A percentile compares a stretch with the other conserved stretches of the same genome.
Conservation (phyloP, 2,797 vertebrate species). For the Cynopterus sphinx region DNA sequence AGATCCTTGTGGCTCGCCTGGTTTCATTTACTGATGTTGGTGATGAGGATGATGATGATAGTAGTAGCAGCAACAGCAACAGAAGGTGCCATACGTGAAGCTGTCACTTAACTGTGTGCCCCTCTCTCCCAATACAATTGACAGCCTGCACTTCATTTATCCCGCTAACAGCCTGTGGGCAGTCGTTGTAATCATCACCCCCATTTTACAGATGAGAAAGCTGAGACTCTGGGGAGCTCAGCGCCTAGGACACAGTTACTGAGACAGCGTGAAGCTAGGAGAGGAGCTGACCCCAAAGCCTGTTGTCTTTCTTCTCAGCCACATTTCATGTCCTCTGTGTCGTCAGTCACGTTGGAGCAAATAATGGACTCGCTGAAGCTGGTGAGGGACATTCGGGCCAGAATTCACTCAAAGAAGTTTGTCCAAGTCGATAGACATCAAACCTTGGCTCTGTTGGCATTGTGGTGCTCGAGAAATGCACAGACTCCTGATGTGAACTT, state of each 20-base stretch:
- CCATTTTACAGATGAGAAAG: background rate
- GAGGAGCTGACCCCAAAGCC: background rate
- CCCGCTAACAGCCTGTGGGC: background rate
- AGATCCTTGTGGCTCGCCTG: background rate
- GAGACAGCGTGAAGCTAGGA: background rate
- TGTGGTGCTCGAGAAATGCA: background rate
- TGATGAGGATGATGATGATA: accelerated
- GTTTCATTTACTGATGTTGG: background rate
- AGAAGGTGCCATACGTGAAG: accelerated
- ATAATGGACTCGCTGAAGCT: background rate
- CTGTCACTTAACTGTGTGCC: background rate
- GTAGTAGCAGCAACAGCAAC: too few species aligned
- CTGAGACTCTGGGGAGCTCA: background rate
- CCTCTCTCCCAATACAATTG: accelerated
- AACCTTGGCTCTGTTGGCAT: background rate
- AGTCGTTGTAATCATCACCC: background rate
- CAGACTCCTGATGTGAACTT: background rate
- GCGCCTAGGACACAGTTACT: too few species aligned
- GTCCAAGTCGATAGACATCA: background rate
- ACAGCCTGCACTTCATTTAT: background rate
- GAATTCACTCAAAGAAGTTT: background rate
- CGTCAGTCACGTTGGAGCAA: background rate
- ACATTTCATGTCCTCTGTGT: background rate
- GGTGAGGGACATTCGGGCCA: background rate
- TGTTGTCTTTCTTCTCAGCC: background rate